Evolutionary conservation across 2,113 vertebrate genomes (phyloP).

Genomic region (Eublepharis macularius): DNA sequence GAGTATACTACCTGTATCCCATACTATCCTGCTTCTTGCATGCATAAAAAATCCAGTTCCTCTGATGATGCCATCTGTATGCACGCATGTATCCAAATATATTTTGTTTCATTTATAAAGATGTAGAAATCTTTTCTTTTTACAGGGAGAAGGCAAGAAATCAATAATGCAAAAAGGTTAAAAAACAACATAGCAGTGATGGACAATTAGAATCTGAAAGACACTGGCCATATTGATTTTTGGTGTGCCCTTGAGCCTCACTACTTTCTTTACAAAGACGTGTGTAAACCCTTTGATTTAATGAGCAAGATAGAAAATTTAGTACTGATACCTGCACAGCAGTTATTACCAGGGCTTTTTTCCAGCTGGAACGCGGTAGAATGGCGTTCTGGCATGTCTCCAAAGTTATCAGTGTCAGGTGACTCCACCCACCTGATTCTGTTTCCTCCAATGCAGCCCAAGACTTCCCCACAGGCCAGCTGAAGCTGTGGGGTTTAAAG

Average conservation of each 20-base stretch:
- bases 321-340: neutral
- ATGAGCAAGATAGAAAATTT: neutral
- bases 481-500: no score
- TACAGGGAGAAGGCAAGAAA: constrained; percentile 18
- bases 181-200: constrained; percentile 16
- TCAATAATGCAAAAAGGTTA: constrained; percentile 27
- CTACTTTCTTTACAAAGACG: constrained; percentile 6
- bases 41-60: neutral
- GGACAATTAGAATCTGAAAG: constrained; percentile 19
- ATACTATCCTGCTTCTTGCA: neutral
- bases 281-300: constrained; percentile 25
- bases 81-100: neutral
- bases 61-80: neutral
- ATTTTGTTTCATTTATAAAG: constrained; percentile 7
- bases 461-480: no score
- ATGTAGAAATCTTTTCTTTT: constrained; percentile 13
- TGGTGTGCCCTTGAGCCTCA: constrained; percentile 1
- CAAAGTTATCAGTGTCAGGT: no score
- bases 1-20: neutral
- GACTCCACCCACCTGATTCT: no score
- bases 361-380: no score
- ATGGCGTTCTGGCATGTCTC: no score
- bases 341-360: neutral
- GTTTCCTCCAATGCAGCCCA: no score
- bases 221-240: constrained; percentile 25